Percentiles rank a stretch among this genome's conserved stretches.
Conservation (phyloP, 2,113 vertebrate species). For the Taxidea taxus region DNA sequence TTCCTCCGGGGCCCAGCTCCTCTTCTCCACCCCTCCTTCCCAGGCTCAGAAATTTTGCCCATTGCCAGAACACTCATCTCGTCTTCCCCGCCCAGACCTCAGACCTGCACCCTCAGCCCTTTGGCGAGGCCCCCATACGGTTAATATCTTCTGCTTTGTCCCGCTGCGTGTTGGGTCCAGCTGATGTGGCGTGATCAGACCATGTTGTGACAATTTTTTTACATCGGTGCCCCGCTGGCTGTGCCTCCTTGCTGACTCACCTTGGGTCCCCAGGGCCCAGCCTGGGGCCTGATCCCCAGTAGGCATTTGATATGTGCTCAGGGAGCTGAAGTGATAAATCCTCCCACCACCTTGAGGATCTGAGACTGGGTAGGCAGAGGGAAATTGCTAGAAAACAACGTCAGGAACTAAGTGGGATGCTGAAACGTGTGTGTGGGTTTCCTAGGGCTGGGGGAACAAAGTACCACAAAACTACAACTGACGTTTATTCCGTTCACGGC, state of each 20-base stretch:
- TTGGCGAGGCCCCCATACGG: rapidly evolving
- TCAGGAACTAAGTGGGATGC: not conserved
- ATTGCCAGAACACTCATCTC: not conserved
- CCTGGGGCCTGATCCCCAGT: not conserved
- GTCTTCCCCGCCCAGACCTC: not conserved
- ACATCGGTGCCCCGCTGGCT: rapidly evolving
- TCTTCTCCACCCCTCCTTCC: not conserved
- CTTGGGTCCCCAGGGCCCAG: not conserved
- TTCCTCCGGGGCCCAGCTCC: not conserved
- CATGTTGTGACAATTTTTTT: not conserved
- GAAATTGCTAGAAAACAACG: not conserved
- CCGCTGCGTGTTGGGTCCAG: too few species aligned
- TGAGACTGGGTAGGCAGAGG: not conserved
- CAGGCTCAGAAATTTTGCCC: not conserved
- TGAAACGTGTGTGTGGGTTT: not conserved
- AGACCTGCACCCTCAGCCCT: not conserved
- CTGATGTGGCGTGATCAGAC: not conserved
- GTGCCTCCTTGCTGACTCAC: not conserved
- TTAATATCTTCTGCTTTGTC: not conserved
- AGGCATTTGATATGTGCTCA: not conserved
- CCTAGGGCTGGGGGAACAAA: not conserved
- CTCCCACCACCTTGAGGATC: not conserved
- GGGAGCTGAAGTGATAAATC: not conserved
- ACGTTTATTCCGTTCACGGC: not conserved
- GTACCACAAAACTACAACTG: rapidly evolving